phyloP scores from a whole-genome alignment of 2,113 vertebrate genomes.

The Scytalopus superciliaris region DNA sequence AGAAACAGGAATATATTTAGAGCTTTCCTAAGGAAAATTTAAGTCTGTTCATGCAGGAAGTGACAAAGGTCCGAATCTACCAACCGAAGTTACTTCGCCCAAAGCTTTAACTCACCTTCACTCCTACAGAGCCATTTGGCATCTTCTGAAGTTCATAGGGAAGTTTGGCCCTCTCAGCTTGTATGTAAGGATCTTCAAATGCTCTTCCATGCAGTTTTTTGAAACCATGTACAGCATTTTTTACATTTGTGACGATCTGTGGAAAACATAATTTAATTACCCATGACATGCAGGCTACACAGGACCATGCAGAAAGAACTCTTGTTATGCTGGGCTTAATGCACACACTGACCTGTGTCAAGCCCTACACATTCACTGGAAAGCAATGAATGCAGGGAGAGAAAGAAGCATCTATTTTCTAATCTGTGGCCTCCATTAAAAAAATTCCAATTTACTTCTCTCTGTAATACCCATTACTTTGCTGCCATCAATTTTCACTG shows the following conservation, averaged over 20 bases:
- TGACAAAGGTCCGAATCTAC: background rate
- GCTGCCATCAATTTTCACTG: background rate
- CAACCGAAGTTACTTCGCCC: rapidly evolving
- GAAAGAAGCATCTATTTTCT: background rate
- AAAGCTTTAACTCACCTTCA: constrained; percentile 80
- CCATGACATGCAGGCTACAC: background rate
- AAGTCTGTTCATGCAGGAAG: background rate
- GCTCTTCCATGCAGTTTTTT: constrained; percentile 91
- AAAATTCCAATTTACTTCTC: background rate
- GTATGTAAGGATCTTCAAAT: constrained; percentile 89
- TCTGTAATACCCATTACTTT: background rate
- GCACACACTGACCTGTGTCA: background rate
- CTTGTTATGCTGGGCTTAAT: background rate
- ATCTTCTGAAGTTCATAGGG: constrained; percentile 92
- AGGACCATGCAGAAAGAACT: background rate
- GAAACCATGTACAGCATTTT: constrained; percentile 93
- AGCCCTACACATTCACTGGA: background rate
- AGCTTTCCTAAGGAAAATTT: background rate
- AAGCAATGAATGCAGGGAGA: background rate
- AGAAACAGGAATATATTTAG: background rate
- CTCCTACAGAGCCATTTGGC: constrained; percentile 85
- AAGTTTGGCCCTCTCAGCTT: constrained; percentile 85
- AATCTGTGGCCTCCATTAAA: background rate
- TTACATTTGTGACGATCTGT: constrained; percentile 92
- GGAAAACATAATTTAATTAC: background rate